These are phyloP conservation scores for Physeter macrocephalus DNA, from an alignment of 2,113 vertebrate species.

Conservation along the genomic window DNA sequence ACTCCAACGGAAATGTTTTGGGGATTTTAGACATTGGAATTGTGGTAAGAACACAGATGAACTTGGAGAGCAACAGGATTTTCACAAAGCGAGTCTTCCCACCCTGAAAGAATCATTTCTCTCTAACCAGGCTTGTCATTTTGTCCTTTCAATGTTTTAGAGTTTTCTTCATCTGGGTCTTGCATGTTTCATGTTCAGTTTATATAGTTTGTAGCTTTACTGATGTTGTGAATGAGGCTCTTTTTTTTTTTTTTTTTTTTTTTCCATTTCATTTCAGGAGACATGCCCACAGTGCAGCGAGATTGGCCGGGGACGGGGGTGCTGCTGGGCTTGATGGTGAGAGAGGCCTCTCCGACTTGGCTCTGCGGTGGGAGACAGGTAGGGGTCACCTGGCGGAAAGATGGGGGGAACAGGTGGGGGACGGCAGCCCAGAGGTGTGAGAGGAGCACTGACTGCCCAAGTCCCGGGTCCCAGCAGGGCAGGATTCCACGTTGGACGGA, in stretches of 20 bases:
- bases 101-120: neutral
- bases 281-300: neutral
- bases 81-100: neutral
- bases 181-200: neutral
- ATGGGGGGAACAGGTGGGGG: neutral
- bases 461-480: neutral
- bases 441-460: rapidly evolving
- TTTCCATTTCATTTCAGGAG: neutral
- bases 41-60: neutral
- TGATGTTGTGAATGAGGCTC: neutral
- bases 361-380: neutral
- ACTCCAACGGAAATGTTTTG: neutral
- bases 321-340: neutral
- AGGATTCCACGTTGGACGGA: neutral
- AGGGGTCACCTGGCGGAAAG: neutral
- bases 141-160: neutral
- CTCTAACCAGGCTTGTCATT: neutral
- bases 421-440: neutral
- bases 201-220: neutral
- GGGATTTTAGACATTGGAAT: neutral
- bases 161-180: neutral
- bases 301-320: rapidly evolving
- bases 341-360: neutral
- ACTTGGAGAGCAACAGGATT: neutral
- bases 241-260: neutral